Base-by-base conservation (phyloP, 2,113 vertebrate genomes). In the Cyrtonyx montezumae region DNA sequence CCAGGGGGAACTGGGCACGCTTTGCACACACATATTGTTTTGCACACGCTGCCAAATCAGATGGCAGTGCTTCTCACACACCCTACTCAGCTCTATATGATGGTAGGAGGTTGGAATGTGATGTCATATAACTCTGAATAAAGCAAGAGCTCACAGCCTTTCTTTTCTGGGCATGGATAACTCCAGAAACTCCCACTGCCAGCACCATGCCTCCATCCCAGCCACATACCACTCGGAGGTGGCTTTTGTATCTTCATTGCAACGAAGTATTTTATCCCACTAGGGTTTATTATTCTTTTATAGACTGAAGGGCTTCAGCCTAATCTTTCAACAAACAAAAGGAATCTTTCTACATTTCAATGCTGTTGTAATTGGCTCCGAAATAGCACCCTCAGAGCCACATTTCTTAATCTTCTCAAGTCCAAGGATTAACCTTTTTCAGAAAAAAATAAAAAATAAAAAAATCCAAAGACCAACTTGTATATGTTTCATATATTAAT, bases 291-390 rank as follows among this genome's bases (percentile, higher is more conserved):
- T 96, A 92, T 93, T 96, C 95, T 95, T 95, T 96, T 95, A 92
- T 89, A 91, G 78, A 92, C 91, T 82, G 87, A 91, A 93, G 84
- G 75, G 75, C 43, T 92, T 93, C 91, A 93, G 71, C 89, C 81
- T 96, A 87, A 96, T 95, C 91, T 95, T 96, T 96, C 92, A 94
- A 96, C 84, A 96, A 94, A 95, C 91, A 96, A 96, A 94, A 93
- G 78, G 71, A 93, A 93, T 95, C 92, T 89, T 94, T 94, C 94
- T 91, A 84, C 94, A 94, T 93, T 92, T 95, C 81, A 76, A 17
- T 93, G 91, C 79, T 96, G 92, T 95, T 95, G 89, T 91, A 93
- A 94, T 91, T 92, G 94, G 92, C 76, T 94, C 92, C 92, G 94
- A 94, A 96, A 93, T 90, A 96, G 85, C 73, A 90, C 80, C 56